Percentiles rank a stretch among this genome's conserved stretches.
Evolutionary conservation across 2,113 vertebrate genomes (phyloP).

Genomic region (Caranx ignobilis): DNA sequence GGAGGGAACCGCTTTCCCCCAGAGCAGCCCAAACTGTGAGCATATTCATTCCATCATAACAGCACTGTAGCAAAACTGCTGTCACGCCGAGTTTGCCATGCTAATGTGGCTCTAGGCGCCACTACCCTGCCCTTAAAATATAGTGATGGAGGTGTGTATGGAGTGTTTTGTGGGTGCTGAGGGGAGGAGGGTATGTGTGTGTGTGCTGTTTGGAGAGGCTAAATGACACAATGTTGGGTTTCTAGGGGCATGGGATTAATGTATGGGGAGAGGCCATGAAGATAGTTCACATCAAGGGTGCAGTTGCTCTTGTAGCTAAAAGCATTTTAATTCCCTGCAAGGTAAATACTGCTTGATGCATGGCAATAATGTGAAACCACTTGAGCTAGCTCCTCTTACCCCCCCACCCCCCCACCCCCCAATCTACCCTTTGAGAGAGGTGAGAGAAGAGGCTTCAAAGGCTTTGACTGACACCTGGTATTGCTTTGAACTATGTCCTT

Average conservation of each 20-base stretch:
- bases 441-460: conserved; percentile 75
- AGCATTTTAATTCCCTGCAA: conserved; percentile 43
- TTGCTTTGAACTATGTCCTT: conserved; percentile 77
- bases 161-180: conserved; percentile 38
- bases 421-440: conserved; percentile 51
- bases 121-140: conserved; percentile 51
- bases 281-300: conserved; percentile 40
- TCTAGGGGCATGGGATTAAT: background rate
- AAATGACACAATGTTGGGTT: conserved; percentile 32
- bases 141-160: conserved; percentile 49
- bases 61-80: conserved; percentile 76
- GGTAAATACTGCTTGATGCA: conserved; percentile 29
- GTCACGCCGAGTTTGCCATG: conserved; percentile 76
- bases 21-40: conserved; percentile 69
- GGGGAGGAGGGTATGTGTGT: background rate
- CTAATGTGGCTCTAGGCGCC: conserved; percentile 72
- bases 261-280: conserved; percentile 16
- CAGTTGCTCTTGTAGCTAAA: conserved; percentile 35
- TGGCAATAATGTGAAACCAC: conserved; percentile 34
- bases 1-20: conserved; percentile 69
- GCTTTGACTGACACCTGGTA: conserved; percentile 62
- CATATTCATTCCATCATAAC: conserved; percentile 78
- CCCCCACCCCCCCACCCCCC: conserved; percentile 38
- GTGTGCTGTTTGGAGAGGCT: conserved; percentile 35
- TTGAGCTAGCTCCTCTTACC: conserved; percentile 17